Evolutionary conservation across 2,888 invertebrate species (phyloP).

Genomic region (Phytoseiulus persimilis): DNA sequence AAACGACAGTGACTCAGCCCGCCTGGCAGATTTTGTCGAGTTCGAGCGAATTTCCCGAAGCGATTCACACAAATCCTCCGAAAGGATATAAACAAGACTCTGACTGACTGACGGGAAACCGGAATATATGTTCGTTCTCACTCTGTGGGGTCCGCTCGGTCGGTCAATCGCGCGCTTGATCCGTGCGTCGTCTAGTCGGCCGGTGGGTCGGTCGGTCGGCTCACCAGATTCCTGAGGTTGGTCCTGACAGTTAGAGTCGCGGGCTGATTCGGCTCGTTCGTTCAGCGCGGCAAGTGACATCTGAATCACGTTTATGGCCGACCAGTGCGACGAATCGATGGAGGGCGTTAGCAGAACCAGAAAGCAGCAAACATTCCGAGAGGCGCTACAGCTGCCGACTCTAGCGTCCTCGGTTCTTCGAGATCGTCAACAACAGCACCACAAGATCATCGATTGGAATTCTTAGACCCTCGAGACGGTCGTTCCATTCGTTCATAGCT

Average conservation of each 20-base stretch:
- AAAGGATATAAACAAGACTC: neutral
- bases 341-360: neutral
- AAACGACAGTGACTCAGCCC: neutral
- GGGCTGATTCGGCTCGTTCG: neutral
- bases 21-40: neutral
- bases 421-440: neutral
- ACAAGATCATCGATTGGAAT: neutral
- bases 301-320: neutral
- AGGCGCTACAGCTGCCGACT: neutral
- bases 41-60: neutral
- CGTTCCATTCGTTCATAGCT: neutral
- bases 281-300: neutral
- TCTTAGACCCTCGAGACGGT: neutral
- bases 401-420: neutral
- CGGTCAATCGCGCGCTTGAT: neutral
- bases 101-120: neutral
- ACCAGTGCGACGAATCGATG: neutral
- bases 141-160: neutral
- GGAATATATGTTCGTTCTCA: neutral
- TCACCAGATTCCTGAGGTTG: too few relatives aligned
- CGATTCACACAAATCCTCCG: neutral
- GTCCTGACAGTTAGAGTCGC: neutral
- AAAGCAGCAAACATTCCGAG: neutral
- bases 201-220: neutral
- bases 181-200: neutral